phyloP scores from a whole-genome alignment of 2,888 invertebrate species.

The Theristus sp. region DNA sequence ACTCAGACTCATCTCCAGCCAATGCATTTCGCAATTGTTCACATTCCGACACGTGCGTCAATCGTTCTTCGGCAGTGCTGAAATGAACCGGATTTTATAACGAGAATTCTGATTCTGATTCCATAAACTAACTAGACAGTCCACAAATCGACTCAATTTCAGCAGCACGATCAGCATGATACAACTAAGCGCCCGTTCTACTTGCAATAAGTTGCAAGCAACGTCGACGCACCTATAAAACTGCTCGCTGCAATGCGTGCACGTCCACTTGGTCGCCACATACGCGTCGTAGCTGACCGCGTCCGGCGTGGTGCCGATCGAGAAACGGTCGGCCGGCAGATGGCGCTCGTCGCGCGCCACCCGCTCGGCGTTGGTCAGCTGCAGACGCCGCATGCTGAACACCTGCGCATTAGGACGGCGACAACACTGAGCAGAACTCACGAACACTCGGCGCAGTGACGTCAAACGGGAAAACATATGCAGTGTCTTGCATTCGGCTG shows the following conservation, averaged over 20 bases:
- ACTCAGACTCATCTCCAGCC: background rate
- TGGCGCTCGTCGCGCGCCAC: background rate
- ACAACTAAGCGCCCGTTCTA: background rate
- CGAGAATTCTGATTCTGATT: background rate
- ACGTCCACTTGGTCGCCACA: background rate
- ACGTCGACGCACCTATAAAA: background rate
- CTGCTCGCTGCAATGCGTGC: background rate
- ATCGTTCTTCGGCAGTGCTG: background rate
- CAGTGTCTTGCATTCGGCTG: too few relatives aligned
- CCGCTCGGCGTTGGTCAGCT: background rate
- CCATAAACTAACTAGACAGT: background rate
- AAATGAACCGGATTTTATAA: background rate
- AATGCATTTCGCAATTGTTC: background rate
- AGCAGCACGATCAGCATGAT: background rate
- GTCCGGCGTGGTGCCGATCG: background rate
- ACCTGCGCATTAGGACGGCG: background rate
- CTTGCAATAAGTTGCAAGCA: background rate
- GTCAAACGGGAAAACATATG: too few relatives aligned
- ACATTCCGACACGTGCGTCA: background rate
- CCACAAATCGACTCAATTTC: background rate
- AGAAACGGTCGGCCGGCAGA: background rate
- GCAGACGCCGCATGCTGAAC: background rate
- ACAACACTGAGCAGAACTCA: too few relatives aligned
- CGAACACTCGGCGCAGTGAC: too few relatives aligned
- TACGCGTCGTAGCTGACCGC: background rate